Evolutionary conservation across 2,113 vertebrate genomes (phyloP).

Genomic region (Epinephelus fuscoguttatus): DNA sequence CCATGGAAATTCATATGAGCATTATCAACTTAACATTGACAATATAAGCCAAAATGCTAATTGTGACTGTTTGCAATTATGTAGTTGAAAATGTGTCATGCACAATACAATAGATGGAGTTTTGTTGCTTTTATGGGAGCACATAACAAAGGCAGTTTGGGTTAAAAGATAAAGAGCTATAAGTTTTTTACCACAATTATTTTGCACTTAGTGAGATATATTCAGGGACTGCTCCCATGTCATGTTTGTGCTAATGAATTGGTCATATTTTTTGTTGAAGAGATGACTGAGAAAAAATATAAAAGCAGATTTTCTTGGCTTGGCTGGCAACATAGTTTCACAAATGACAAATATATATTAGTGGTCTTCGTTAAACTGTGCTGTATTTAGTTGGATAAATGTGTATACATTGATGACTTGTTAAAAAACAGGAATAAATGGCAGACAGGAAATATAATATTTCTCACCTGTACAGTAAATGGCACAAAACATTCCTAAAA

Average conservation of each 20-base stretch:
- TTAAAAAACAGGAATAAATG: not conserved
- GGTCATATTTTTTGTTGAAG: not conserved
- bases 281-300: not conserved
- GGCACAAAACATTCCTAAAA: not conserved
- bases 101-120: not conserved
- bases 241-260: not conserved
- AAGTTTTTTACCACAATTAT: not conserved
- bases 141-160: constrained; percentile 25
- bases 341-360: not conserved
- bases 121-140: constrained; percentile 18
- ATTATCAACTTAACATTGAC: not conserved
- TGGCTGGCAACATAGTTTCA: no score
- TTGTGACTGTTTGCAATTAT: not conserved
- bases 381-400: not conserved
- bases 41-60: constrained; percentile 12
- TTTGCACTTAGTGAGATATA: not conserved
- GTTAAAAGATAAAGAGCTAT: not conserved
- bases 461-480: not conserved
- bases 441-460: not conserved
- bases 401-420: not conserved
- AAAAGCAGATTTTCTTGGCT: not conserved
- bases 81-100: not conserved
- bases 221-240: not conserved
- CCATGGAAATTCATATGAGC: not conserved
- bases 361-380: not conserved